Base-by-base conservation (phyloP, 2,888 invertebrate species). In the Phlogophora meticulosa region DNA sequence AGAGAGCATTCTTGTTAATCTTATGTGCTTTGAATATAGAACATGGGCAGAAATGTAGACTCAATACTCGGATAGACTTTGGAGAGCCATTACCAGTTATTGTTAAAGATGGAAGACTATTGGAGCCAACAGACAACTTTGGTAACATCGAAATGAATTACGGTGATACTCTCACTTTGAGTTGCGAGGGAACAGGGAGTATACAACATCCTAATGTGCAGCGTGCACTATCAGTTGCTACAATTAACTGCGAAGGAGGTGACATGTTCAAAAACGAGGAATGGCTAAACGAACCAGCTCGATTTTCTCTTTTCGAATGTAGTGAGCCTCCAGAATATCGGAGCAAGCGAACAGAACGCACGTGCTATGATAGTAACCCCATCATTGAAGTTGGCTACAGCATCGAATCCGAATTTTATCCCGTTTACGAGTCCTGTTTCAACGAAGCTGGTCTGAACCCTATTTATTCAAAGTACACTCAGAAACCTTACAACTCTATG, bases 391-490 rank as follows among this genome's bases (percentile, higher is more conserved):
- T 95, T 1, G 95, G 95, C 0, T 95, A 95, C 53, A 81, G 34
- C n/a, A 76, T 93, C 7, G 82, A 87, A 42, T 76, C 83, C 9
- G 36, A 75, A 22, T 93, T 94, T 64, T 92, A 94, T 48, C 88
- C 94, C 0, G 72, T 91, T 0, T 95, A 91, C 74, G 94, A 95
- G 65, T 85, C 94, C 0, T 95, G 95, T 60, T 95, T 95, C 70
- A 88, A 94, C 66, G 90, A 91, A 75, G 68, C 36, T 2, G 63
- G 36, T 7, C 73, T 92, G 1, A 90, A 85, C 48, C 84, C 87
- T 2, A 74, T 95, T 2, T 95, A 94, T 72, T 92, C 94, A 0
- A 93, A 90, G 55, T 94, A 95, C 52, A 91, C 91, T 0, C 95
- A 95, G 66, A 92, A 92, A 72, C 89, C 93, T 1, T 95, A 92